A percentile compares a stretch with the other conserved stretches of the same genome.
Conservation (phyloP, 2,888 invertebrate genomes). For the Drosophila prolongata region DNA sequence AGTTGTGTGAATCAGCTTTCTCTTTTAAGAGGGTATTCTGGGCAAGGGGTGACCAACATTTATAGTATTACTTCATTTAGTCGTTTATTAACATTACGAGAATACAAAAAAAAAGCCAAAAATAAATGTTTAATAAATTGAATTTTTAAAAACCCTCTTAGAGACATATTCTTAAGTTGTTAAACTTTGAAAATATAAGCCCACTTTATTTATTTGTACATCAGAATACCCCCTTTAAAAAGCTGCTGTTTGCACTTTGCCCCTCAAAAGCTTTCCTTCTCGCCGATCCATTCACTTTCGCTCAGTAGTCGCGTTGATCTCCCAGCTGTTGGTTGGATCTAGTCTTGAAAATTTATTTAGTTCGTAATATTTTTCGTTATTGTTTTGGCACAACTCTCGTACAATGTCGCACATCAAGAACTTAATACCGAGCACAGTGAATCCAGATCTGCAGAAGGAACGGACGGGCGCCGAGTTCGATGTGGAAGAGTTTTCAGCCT, state of each 20-base stretch:
- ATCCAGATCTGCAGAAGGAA: constrained; percentile 78
- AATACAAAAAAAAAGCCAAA: too few species aligned
- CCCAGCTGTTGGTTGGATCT: constrained; percentile 30
- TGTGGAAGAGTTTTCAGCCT: constrained; percentile 89
- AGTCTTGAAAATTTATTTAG: constrained; percentile 6
- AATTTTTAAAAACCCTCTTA: too few species aligned
- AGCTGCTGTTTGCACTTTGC: constrained; percentile 51
- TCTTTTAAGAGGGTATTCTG: too few species aligned
- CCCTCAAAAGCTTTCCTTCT: constrained; percentile 41
- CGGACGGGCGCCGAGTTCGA: constrained; percentile 86
- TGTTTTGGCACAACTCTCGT: not conserved
- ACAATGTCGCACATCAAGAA: constrained; percentile 66
- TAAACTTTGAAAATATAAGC: too few species aligned
- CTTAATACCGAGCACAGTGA: constrained; percentile 66
- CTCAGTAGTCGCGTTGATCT: constrained; percentile 46
- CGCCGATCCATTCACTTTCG: constrained; percentile 3
- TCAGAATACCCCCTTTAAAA: not conserved
- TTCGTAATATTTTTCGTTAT: not conserved
- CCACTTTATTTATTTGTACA: too few species aligned
- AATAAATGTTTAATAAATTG: too few species aligned
- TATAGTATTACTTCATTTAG: too few species aligned
- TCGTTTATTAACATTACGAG: too few species aligned
- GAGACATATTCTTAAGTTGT: too few species aligned
- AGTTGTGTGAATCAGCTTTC: not conserved
- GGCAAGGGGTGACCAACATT: too few species aligned